Evolutionary conservation across 1,140 invertebrate species (phyloP), one percentile per base, ranked within the genome.

Genomic region (Hormaphis cornu): DNA sequence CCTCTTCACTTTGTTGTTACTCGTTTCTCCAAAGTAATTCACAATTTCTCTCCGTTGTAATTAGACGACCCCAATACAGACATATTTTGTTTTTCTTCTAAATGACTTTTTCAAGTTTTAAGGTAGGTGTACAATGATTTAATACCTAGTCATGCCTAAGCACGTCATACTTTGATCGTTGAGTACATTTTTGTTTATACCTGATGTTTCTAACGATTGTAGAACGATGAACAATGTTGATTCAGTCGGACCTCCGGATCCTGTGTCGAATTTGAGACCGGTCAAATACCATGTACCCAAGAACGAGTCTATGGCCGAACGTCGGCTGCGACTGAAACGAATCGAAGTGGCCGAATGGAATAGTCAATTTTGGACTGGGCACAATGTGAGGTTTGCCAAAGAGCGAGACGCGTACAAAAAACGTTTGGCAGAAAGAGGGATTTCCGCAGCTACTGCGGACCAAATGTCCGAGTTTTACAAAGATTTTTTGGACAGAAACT

Each of bases 391-490:
- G 56, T 90, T 89, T 76, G 81, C 80, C 63, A 73, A 81, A 87
- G 85, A 89, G 79, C 79, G 83, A 84, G 71, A 79, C 82, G 72
- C 89, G 83, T 75, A 76, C 84, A 54, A 54, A 71, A 69, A 83
- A 82, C 61, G 78, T 79, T 74, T 80, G 81, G 75, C 76, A 77
- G 80, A 81, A 74, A 40, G 71, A 44, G 56, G 76, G 69, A 53
- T 24, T 48, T 50, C 73, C n/a, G 71, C 71, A 26, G 72, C 88
- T 6, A 83, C 84, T 20, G 83, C 89, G 1, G 89, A 92, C 78
- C 86, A 91, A 78, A 89, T 93, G 86, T 91, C 89, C 73, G 82
- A 86, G 22, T 93, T 92, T 79, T 93, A 92, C 75, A 91, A 89
- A 80, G 74, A 82, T 48, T 92, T 92, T 76, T 78, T 90, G 42